These are phyloP conservation scores for Heteronetta atricapilla DNA, from an alignment of 2,113 vertebrate genomes.

Conservation along the genomic window DNA sequence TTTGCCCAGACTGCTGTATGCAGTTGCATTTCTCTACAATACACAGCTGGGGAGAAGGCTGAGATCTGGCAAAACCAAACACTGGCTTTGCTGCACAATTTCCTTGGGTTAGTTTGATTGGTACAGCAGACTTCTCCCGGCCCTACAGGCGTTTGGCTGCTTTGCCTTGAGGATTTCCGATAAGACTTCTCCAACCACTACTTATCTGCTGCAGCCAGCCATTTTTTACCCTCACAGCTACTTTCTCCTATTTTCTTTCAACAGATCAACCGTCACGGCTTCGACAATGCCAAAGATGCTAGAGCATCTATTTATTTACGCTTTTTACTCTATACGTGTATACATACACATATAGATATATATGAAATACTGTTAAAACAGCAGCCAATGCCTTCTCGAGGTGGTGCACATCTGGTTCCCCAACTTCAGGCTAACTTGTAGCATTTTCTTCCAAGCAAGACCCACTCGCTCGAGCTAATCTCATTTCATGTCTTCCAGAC, in stretches of 20 bases:
- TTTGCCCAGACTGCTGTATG: neutral
- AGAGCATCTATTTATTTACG: neutral
- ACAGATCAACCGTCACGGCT: neutral
- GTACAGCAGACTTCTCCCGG: neutral
- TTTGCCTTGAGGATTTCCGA: conserved; percentile 50
- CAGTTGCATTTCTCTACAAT: neutral
- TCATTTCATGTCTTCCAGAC: neutral
- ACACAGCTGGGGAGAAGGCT: neutral
- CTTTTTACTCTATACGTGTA: neutral
- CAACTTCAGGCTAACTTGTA: neutral
- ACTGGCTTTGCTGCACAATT: conserved; percentile 9
- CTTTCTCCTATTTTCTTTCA: conserved; percentile 30
- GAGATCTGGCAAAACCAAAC: neutral
- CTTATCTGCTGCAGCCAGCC: conserved; percentile 68
- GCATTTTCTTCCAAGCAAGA: neutral
- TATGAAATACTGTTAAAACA: neutral
- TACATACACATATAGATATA: neutral
- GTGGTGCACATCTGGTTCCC: neutral
- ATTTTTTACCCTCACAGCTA: conserved; percentile 12
- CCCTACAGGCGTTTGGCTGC: conserved; percentile 45
- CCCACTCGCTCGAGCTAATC: conserved; percentile 17
- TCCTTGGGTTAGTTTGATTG: conserved; percentile 7
- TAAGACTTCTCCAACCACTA: conserved; percentile 44
- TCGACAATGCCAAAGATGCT: neutral
- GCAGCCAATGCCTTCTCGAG: neutral